Evolutionary conservation across 1,140 invertebrate species (phyloP).

Genomic region (Semibalanus balanoides): DNA sequence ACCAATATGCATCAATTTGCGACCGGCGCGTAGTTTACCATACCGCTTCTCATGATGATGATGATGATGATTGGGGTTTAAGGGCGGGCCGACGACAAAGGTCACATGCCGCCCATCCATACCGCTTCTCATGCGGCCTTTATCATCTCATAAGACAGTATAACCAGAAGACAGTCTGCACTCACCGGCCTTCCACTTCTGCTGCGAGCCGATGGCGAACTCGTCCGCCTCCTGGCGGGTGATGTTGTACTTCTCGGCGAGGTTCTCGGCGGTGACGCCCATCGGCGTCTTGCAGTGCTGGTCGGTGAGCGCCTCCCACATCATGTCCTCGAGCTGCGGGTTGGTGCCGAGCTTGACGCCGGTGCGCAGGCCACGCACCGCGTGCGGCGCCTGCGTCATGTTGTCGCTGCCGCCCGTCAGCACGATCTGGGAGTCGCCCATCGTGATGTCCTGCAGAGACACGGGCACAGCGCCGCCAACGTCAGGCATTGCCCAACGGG

Average conservation of each 20-base stretch:
- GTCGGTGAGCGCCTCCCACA: conserved; percentile 87
- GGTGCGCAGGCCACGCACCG: conserved; percentile 75
- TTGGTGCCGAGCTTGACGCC: conserved; percentile 68
- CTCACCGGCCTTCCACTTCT: conserved; percentile 59
- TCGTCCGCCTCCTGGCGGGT: conserved; percentile 73
- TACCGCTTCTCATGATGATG: no score
- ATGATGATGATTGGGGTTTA: no score
- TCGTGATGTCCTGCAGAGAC: conserved; percentile 60
- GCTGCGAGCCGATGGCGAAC: conserved; percentile 72
- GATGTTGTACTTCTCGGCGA: conserved; percentile 79
- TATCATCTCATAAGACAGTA: no score
- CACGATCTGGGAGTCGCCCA: conserved; percentile 72
- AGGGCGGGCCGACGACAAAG: no score
- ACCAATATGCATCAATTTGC: no score
- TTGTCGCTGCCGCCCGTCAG: conserved; percentile 85
- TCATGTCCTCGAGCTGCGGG: conserved; percentile 70
- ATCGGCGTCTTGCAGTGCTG: conserved; percentile 81
- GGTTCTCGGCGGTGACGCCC: conserved; percentile 94
- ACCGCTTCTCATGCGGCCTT: no score
- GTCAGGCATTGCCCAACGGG: no score
- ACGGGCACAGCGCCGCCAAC: no score
- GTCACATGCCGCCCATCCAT: no score
- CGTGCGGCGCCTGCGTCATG: conserved; percentile 90
- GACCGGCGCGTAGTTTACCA: no score
- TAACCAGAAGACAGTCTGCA: no score